Conservation (phyloP, 37 sponge, comb jelly and placozoan species). For the Corticium candelabrum region DNA sequence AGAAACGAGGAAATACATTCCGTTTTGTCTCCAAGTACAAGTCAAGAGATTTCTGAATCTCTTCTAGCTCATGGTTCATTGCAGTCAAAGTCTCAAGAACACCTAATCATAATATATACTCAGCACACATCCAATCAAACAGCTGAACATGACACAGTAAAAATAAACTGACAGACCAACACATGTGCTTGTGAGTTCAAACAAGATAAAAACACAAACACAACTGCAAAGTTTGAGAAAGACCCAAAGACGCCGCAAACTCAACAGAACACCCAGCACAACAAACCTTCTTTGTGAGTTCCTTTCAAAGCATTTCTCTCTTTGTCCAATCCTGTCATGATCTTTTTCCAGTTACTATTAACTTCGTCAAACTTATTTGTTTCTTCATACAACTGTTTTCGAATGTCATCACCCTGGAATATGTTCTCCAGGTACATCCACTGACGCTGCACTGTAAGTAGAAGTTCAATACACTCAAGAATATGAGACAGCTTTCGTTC, state of each 20-base stretch:
- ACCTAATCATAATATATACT: constrained; percentile 15
- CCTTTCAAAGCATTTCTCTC: constrained; percentile 89
- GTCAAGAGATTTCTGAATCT: constrained; percentile 90
- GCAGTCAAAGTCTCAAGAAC: constrained; percentile 71
- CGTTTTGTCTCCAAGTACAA: constrained; percentile 99
- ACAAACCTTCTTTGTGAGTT: constrained; percentile 66
- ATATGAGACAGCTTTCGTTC: constrained; percentile 95
- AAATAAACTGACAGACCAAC: too few species aligned
- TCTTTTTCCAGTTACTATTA: constrained; percentile 78
- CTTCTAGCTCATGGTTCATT: constrained; percentile 89
- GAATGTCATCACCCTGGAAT: constrained; percentile 95
- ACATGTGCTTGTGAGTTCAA: too few species aligned
- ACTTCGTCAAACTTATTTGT: constrained; percentile 84
- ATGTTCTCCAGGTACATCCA: constrained; percentile 99
- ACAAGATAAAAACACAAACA: too few species aligned
- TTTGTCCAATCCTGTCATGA: constrained; percentile 63
- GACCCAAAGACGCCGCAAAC: too few species aligned
- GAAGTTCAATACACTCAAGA: constrained; percentile 94
- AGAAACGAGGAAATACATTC: constrained; percentile 95
- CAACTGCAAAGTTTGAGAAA: too few species aligned
- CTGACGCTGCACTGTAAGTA: constrained; percentile 91
- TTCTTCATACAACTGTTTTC: constrained; percentile 93
- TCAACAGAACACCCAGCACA: too few species aligned
- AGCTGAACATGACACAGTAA: neutral
- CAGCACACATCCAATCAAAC: neutral